Evolutionary conservation across 2,888 invertebrate species (phyloP), one percentile per base, ranked within the genome.

Genomic region (Nipponacmea schrenckii): DNA sequence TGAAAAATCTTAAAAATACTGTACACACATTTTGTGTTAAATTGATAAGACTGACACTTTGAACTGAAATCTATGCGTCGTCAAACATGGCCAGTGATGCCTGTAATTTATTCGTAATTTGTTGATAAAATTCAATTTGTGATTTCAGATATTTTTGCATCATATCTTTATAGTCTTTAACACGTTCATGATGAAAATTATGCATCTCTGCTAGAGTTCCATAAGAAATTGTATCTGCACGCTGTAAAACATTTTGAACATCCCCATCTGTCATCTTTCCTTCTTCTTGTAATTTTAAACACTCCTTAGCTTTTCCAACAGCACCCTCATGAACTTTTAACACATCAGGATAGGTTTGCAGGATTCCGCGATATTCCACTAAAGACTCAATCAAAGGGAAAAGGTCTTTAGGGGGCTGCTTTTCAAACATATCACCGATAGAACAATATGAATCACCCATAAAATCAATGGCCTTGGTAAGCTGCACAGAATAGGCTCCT

Each of bases 291-390:
- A 94, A 90, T 81, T 93, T 93, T 86, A 96, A 95, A 87, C 95
- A 96, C 83, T 98, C 97, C 82, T 93, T 93, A 78, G 94, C 93
- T 88, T 97, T 97, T 82, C 95, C 94, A 78, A 96, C 92, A 1
- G 95, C 94, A 64, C 83, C 85, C 85, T 95, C 96, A 86, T 97
- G 96, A 80, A 96, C 78, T 78, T 83, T 93, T 71, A 97, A 91
- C 68, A 95, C 94, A 83, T 97, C 97, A 0, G 98, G 98, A 85
- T 96, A 96, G 74, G 93, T 93, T 72, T 93, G 92, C 12, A 98
- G 93, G 70, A 98, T 93, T 69, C 98, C 98, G 89, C 96, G 95
- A 90, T 98, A 98, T 81, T 98, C 93, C 86, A 96, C 96, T 78
- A 98, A 91, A 81, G 94, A 94, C 89, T 98, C 97, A 64, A 94